phyloP scores from a whole-genome alignment of 2,888 invertebrate species.

The Cybosia mesomella region DNA sequence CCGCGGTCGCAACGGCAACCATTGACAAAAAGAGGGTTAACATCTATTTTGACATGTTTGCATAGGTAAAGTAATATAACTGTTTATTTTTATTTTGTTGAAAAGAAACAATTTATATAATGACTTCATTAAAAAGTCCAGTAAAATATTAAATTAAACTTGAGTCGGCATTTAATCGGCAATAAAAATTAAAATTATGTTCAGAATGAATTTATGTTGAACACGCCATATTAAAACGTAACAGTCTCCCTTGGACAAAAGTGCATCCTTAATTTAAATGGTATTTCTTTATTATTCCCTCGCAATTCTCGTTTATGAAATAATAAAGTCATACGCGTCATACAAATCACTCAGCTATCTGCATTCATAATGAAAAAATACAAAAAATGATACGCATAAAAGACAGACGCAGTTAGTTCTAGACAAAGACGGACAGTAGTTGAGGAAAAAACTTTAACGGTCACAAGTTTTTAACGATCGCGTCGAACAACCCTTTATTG shows the following conservation, averaged over 20 bases:
- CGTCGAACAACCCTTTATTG: constrained; percentile 77
- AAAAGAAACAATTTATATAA: constrained; percentile 29
- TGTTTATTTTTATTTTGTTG: constrained; percentile 33
- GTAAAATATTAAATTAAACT: constrained; percentile 29
- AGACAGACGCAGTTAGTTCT: constrained; percentile 47
- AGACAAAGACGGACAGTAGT: constrained; percentile 74
- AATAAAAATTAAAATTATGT: constrained; percentile 43
- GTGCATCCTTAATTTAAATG: constrained; percentile 41
- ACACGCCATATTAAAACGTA: constrained; percentile 33
- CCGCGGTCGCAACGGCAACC: constrained; percentile 43
- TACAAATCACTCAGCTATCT: constrained; percentile 69
- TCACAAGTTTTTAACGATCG: constrained; percentile 74
- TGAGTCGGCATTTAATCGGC: constrained; percentile 32
- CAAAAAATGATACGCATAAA: constrained; percentile 39
- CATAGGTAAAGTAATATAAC: constrained; percentile 53
- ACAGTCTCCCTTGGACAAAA: constrained; percentile 35
- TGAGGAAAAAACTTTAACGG: constrained; percentile 76
- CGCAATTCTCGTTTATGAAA: constrained; percentile 51
- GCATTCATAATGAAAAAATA: constrained; percentile 34
- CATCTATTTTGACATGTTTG: constrained; percentile 56
- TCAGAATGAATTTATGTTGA: constrained; percentile 43
- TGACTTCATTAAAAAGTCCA: constrained; percentile 14
- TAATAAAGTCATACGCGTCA: constrained; percentile 48
- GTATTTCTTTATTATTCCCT: constrained; percentile 51
- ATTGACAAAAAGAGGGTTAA: constrained; percentile 61